Conservation (phyloP, 1,140 invertebrate genomes). For the Tribolium castaneum region DNA sequence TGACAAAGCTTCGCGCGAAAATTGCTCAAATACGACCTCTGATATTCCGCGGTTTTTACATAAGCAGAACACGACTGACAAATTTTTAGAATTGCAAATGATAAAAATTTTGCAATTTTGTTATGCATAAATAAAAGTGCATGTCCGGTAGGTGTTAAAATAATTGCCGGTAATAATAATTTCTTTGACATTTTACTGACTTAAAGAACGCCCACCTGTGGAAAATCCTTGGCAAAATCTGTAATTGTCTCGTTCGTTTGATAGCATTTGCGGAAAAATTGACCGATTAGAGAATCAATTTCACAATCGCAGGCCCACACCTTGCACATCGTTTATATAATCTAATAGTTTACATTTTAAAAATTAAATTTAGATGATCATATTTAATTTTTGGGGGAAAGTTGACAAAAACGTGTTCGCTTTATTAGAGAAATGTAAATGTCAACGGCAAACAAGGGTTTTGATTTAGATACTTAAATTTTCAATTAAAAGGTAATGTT, state of each 20-base stretch:
- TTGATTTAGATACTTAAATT: background rate
- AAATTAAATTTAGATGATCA: conserved; percentile 17
- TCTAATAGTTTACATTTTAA: background rate
- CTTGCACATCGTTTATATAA: conserved; percentile 16
- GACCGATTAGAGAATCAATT: background rate
- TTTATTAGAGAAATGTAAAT: conserved; percentile 3
- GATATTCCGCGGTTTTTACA: background rate
- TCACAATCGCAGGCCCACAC: conserved; percentile 3
- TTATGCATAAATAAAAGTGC: background rate
- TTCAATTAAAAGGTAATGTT: background rate
- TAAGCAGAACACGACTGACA: background rate
- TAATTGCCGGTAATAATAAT: background rate
- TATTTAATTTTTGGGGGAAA: conserved; percentile 26
- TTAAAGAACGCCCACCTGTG: background rate
- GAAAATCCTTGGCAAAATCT: conserved; percentile 22
- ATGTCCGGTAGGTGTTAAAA: conserved; percentile 20
- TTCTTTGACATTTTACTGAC: conserved; percentile 5
- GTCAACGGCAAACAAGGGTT: background rate
- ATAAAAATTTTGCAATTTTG: background rate
- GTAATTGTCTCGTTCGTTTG: background rate
- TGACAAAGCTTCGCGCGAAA: background rate
- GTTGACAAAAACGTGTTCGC: background rate
- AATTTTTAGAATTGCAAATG: background rate
- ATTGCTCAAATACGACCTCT: background rate
- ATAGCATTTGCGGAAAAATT: background rate